These are phyloP conservation scores for Drosophila watanabei DNA, from an alignment of 1,140 invertebrate genomes.

Conservation along the genomic window DNA sequence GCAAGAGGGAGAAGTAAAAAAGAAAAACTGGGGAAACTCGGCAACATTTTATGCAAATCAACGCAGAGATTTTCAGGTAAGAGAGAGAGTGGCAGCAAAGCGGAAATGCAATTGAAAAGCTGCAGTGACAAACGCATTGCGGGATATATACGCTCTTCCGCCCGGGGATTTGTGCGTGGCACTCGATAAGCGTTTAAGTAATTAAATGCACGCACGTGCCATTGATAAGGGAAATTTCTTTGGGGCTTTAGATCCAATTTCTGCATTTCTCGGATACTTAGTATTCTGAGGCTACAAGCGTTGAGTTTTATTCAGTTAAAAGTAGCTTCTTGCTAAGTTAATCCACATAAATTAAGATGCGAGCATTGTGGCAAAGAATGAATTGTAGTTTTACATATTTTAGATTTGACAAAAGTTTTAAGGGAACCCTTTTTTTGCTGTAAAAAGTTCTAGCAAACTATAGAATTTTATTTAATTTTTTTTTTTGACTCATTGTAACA, in stretches of 20 bases:
- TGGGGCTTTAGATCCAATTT: no score
- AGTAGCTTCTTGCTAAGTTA: not conserved
- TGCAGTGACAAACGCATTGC: conserved; percentile 28
- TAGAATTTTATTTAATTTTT: no score
- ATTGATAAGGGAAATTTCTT: conserved; percentile 2
- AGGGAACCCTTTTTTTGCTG: no score
- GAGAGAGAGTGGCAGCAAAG: not conserved
- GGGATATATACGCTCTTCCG: not conserved
- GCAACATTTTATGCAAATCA: conserved; percentile 67
- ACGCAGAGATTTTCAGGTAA: conserved; percentile 46
- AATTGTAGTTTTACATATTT: no score
- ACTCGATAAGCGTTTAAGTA: conserved; percentile 63
- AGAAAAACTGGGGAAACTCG: conserved; percentile 1
- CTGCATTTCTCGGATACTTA: not conserved
- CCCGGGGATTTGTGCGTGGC: conserved; percentile 26
- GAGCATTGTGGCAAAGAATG: no score
- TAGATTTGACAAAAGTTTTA: no score
- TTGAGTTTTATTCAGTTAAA: no score
- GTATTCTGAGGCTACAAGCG: not conserved
- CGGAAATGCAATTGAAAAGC: conserved; percentile 26
- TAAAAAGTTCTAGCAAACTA: no score
- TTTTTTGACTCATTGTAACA: no score
- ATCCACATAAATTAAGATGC: not conserved
- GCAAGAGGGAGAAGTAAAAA: not conserved
- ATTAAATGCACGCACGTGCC: conserved; percentile 47